These are phyloP conservation scores for Acronicta psi DNA, from an alignment of 2,888 invertebrate genomes.

Conservation along the genomic window DNA sequence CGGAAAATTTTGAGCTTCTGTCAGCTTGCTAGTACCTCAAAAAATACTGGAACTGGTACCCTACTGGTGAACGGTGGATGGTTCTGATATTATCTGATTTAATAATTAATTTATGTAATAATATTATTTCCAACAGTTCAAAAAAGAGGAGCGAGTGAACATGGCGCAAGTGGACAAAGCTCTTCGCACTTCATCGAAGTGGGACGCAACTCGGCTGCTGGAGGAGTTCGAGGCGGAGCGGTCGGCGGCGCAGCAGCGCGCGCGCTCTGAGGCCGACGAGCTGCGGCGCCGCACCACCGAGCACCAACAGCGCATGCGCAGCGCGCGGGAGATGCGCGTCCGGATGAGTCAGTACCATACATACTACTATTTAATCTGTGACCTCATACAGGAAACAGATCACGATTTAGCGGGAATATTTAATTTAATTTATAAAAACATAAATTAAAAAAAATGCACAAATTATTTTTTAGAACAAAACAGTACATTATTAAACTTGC, in stretches of 20 bases:
- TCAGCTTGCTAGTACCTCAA: too few relatives aligned
- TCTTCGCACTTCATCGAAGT: conserved; percentile 91
- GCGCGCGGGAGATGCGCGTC: conserved; percentile 56
- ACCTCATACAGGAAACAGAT: too few relatives aligned
- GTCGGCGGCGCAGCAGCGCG: conserved; percentile 60
- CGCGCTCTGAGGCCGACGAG: conserved; percentile 58
- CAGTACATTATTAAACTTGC: too few relatives aligned
- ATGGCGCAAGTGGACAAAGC: conserved; percentile 93
- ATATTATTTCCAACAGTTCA: conserved; percentile 90
- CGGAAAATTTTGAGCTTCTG: too few relatives aligned
- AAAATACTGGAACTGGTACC: too few relatives aligned
- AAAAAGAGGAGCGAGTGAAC: conserved; percentile 95
- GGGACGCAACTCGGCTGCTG: conserved; percentile 85
- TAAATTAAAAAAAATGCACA: too few relatives aligned
- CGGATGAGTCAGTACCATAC: conserved; percentile 66
- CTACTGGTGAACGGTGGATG: too few relatives aligned
- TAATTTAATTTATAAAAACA: too few relatives aligned
- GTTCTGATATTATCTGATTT: too few relatives aligned
- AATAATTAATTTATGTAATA: too few relatives aligned
- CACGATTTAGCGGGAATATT: too few relatives aligned
- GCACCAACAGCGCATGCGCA: conserved; percentile 77
- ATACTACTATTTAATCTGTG: neutral
- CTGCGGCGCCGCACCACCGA: conserved; percentile 81
- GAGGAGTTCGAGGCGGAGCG: conserved; percentile 75
- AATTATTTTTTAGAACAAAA: too few relatives aligned